A percentile compares a stretch with the other conserved stretches of the same genome.
These are phyloP conservation scores for Coregonus sp. DNA, from an alignment of 2,797 vertebrate genomes.

Conservation along the genomic window DNA sequence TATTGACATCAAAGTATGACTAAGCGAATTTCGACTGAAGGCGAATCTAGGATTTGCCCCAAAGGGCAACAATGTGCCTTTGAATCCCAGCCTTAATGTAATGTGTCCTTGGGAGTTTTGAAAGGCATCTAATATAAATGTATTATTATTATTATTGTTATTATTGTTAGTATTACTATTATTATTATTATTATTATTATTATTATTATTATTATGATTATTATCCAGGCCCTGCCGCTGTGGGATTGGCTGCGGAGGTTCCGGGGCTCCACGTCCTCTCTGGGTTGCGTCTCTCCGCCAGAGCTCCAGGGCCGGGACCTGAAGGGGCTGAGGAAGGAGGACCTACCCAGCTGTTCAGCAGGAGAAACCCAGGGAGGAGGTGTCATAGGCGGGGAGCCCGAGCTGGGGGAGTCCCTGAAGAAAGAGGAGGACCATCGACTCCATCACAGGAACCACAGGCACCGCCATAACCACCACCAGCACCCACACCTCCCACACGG, in stretches of 20 bases:
- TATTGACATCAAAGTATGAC: too few relatives aligned
- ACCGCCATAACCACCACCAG: slow-evolving; percentile 73
- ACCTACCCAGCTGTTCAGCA: slow-evolving; percentile 82
- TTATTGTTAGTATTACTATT: too few relatives aligned
- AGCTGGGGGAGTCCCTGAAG: slow-evolving; percentile 81
- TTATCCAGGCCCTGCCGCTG: slow-evolving; percentile 77
- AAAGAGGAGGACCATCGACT: slow-evolving; percentile 72
- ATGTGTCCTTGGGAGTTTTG: too few relatives aligned
- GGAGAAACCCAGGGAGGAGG: slow-evolving; percentile 38
- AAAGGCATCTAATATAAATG: too few relatives aligned
- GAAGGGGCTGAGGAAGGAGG: slow-evolving; percentile 84
- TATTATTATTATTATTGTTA: too few relatives aligned
- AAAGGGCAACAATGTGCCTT: too few relatives aligned
- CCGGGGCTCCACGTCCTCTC: slow-evolving; percentile 88
- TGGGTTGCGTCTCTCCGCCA: slow-evolving; percentile 81
- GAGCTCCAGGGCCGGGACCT: slow-evolving; percentile 83
- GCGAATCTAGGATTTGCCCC: too few relatives aligned
- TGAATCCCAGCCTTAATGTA: too few relatives aligned
- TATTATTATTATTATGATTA: too few relatives aligned
- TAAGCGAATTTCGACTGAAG: too few relatives aligned
- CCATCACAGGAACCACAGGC: slow-evolving; percentile 71
- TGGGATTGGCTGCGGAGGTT: slow-evolving; percentile 95
- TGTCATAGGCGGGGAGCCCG: slow-evolving; percentile 40
- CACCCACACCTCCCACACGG: slow-evolving; percentile 72
- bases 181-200: too few relatives aligned